Percentiles rank a stretch among this genome's conserved stretches.
phyloP scores from a whole-genome alignment of 2,888 invertebrate genomes.

The Sminthurinus aureus region DNA sequence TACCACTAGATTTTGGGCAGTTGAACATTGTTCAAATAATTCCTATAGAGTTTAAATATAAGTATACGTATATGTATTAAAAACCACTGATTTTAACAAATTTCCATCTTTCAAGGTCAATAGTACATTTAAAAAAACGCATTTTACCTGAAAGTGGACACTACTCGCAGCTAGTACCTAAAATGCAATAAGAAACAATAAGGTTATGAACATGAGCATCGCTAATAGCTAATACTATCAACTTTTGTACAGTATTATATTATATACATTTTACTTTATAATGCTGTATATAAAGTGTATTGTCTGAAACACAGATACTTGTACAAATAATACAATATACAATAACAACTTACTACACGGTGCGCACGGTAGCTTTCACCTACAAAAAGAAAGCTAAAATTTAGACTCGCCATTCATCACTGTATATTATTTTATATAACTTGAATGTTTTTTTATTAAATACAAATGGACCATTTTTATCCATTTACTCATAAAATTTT shows the following conservation, averaged over 20 bases:
- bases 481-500: neutral
- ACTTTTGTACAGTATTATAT: too few species aligned
- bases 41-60: conserved; percentile 64
- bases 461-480: neutral
- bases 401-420: neutral
- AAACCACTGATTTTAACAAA: too few species aligned
- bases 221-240: too few species aligned
- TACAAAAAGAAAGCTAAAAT: conserved; percentile 62
- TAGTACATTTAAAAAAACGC: neutral
- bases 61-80: neutral
- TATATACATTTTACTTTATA: too few species aligned
- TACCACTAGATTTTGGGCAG: conserved; percentile 77
- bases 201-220: too few species aligned
- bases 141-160: conserved; percentile 78
- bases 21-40: conserved; percentile 86
- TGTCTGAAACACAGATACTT: too few species aligned
- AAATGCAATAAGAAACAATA: too few species aligned
- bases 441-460: neutral
- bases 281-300: too few species aligned
- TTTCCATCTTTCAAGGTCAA: neutral
- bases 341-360: conserved; percentile 70
- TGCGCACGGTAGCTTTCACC: conserved; percentile 91
- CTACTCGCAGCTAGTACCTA: conserved; percentile 84
- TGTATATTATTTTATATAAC: neutral
- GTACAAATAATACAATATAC: too few species aligned